Percentiles rank a stretch among this genome's conserved stretches.
phyloP scores from a whole-genome alignment of 2,888 invertebrate genomes.

The Nycteola revayana region DNA sequence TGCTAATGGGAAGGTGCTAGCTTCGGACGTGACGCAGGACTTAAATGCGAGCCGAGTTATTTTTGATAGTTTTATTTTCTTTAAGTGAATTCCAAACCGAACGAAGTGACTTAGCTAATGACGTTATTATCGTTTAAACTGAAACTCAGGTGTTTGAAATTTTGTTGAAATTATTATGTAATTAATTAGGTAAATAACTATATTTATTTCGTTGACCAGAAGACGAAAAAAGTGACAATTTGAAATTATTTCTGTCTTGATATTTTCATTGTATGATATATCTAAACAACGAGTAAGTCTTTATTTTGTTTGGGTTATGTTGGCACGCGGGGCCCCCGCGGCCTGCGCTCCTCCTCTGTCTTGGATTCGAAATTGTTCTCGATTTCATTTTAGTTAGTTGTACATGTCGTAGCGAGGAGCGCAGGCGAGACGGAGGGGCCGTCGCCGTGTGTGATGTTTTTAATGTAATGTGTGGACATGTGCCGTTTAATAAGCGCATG shows the following conservation, averaged over 20 bases:
- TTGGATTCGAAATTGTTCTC: slow-evolving; percentile 10
- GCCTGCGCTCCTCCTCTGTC: slow-evolving; percentile 23
- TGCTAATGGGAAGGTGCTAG: slow-evolving; percentile 81
- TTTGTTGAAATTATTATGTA: slow-evolving; percentile 82
- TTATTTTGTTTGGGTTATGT: slow-evolving; percentile 60
- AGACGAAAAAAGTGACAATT: slow-evolving; percentile 61
- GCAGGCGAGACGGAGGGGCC: slow-evolving; percentile 39
- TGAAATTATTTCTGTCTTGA: slow-evolving; percentile 81
- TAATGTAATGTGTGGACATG: slow-evolving; percentile 60
- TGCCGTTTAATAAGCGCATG: slow-evolving; percentile 48
- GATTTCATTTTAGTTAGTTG: slow-evolving; percentile 13
- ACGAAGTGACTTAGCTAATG: slow-evolving; percentile 77
- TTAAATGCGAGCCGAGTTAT: slow-evolving; percentile 79
- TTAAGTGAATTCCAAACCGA: slow-evolving; percentile 77
- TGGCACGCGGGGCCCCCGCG: slow-evolving; percentile 24
- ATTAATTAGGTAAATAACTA: slow-evolving; percentile 76
- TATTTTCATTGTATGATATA: slow-evolving; percentile 65
- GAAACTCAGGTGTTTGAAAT: slow-evolving; percentile 76
- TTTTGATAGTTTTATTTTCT: slow-evolving; percentile 81
- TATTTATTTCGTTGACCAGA: slow-evolving; percentile 77
- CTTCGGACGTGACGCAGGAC: slow-evolving; percentile 81
- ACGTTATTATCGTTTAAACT: slow-evolving; percentile 70
- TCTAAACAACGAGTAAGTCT: slow-evolving; percentile 62
- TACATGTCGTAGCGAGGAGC: slow-evolving; percentile 21
- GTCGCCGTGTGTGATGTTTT: slow-evolving; percentile 36